These are phyloP conservation scores for Leptinotarsa texana DNA, from an alignment of 1,140 invertebrate genomes.

Conservation along the genomic window DNA sequence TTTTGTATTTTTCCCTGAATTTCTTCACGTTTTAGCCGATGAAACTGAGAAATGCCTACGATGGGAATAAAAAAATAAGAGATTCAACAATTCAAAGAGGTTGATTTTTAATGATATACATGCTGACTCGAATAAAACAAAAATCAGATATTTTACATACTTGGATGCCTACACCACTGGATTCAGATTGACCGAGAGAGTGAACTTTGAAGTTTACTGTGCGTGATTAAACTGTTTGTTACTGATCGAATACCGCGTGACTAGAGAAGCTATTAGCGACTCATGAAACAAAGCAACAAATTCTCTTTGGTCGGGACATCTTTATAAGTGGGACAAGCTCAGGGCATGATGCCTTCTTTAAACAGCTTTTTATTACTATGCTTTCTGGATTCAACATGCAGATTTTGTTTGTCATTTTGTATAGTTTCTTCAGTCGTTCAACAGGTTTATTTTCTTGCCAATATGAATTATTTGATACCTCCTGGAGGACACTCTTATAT, in stretches of 20 bases:
- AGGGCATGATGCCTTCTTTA: slow-evolving; percentile 21
- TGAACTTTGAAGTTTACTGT: neutral
- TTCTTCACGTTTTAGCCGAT: too few relatives aligned
- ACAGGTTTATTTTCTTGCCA: too few relatives aligned
- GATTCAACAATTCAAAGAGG: too few relatives aligned
- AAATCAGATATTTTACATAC: neutral
- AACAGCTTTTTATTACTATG: neutral
- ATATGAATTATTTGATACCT: too few relatives aligned
- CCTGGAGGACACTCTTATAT: too few relatives aligned
- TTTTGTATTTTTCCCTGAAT: too few relatives aligned
- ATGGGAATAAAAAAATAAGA: too few relatives aligned
- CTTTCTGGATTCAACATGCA: neutral
- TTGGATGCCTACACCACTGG: neutral
- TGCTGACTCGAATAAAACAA: too few relatives aligned
- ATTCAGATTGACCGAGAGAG: neutral
- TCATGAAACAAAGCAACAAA: slow-evolving; percentile 37
- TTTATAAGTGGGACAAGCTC: slow-evolving; percentile 31
- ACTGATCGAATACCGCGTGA: slow-evolving; percentile 36
- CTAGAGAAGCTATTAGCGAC: slow-evolving; percentile 38
- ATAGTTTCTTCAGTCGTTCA: neutral
- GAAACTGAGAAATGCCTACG: too few relatives aligned
- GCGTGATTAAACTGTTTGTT: slow-evolving; percentile 28
- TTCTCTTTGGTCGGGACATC: slow-evolving; percentile 31
- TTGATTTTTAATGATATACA: too few relatives aligned
- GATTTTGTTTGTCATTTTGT: neutral